Conservation (phyloP, 1,140 invertebrate genomes). For the Drosophila elegans region DNA sequence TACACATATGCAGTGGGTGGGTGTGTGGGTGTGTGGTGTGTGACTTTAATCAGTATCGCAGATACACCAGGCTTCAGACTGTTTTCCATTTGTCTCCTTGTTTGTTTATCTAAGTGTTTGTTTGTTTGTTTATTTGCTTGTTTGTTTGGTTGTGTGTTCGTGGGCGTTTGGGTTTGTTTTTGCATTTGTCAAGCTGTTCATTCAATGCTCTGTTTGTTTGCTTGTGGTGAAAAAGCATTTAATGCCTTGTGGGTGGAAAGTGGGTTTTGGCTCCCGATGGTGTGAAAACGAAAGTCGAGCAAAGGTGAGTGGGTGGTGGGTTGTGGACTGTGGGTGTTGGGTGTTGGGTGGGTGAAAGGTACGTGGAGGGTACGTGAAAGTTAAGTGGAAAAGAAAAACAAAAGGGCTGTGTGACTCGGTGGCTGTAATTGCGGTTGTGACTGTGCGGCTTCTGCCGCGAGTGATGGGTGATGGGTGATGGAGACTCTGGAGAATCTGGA, state of each 20-base stretch:
- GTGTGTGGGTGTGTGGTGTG: not conserved
- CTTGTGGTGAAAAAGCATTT: conserved; percentile 58
- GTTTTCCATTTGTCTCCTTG: conserved; percentile 8
- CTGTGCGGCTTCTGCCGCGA: conserved; percentile 43
- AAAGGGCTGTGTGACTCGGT: conserved; percentile 30
- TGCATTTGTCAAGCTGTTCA: conserved; percentile 47
- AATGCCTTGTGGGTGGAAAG: conserved; percentile 48
- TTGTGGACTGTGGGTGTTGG: not conserved
- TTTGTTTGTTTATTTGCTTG: not conserved
- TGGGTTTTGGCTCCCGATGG: conserved; percentile 1
- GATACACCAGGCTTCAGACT: conserved; percentile 17
- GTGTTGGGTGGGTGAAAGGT: conserved; percentile 3
- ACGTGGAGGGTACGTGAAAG: not conserved
- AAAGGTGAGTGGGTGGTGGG: conserved; percentile 3
- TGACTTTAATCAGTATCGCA: conserved; percentile 4
- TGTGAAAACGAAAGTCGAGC: conserved; percentile 27
- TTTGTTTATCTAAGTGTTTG: not conserved
- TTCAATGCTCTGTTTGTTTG: conserved; percentile 54
- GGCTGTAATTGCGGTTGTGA: conserved; percentile 7
- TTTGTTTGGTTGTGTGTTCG: conserved; percentile 3
- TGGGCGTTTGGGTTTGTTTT: conserved; percentile 35
- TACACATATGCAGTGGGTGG: conserved; percentile 24
- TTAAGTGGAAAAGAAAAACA: conserved; percentile 2
- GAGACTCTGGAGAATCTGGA: too few relatives aligned
- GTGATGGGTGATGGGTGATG: not conserved